These are phyloP conservation scores for Ptyas mucosa DNA, from an alignment of 2,113 vertebrate genomes.

Conservation along the genomic window DNA sequence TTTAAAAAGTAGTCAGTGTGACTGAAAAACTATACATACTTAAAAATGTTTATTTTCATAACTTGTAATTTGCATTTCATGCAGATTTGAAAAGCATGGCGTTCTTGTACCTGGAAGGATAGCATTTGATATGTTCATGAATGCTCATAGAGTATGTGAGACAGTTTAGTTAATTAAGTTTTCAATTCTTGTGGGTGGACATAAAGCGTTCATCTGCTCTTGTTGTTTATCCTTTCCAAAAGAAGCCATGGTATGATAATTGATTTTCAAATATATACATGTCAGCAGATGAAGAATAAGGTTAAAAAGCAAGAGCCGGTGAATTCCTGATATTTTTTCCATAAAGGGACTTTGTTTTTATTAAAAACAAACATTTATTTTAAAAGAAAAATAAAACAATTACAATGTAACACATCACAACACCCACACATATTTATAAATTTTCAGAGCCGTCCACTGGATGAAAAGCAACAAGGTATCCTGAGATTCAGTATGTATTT, in stretches of 20 bases:
- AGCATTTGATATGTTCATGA: conserved; percentile 2
- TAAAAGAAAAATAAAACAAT: conserved; percentile 53
- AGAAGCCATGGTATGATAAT: background rate
- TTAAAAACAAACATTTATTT: conserved; percentile 47
- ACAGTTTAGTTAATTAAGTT: conserved; percentile 19
- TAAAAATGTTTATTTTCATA: background rate
- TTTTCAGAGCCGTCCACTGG: conserved; percentile 59
- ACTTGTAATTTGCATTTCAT: background rate
- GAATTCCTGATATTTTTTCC: conserved; percentile 44
- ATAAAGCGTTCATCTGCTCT: conserved; percentile 53
- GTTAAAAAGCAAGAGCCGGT: conserved; percentile 39
- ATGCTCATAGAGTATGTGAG: conserved; percentile 11
- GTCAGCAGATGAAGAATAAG: conserved; percentile 24
- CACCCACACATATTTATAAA: conserved; percentile 60
- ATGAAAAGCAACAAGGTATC: conserved; percentile 61
- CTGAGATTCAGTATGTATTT: conserved; percentile 63
- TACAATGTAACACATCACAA: conserved; percentile 57
- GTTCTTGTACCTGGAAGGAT: background rate
- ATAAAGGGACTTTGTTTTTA: conserved; percentile 28
- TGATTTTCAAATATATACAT: background rate
- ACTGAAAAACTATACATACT: background rate
- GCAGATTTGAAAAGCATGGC: background rate
- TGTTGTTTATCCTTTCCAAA: conserved; percentile 13
- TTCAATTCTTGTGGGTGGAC: conserved; percentile 26
- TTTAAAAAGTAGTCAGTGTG: background rate